Percentiles rank a stretch among this genome's conserved stretches.
Conservation (phyloP, 2,113 vertebrate genomes). For the Rhizomys pruinosus region DNA sequence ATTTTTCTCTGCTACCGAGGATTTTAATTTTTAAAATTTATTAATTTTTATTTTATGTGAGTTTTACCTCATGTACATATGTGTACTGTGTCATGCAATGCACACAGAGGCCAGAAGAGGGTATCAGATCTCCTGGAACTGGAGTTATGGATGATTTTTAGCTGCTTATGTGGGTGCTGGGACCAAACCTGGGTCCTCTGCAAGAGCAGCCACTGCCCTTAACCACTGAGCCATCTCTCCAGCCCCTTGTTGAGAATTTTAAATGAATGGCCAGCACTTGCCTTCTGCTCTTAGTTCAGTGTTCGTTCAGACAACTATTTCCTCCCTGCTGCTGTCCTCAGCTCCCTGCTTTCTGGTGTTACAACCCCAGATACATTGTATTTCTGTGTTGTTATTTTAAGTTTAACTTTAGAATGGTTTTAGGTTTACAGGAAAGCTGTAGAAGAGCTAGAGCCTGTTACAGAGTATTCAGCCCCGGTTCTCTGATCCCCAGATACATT, state of each 20-base stretch:
- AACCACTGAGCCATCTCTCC: no score
- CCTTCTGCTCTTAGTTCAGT: neutral
- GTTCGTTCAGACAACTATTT: neutral
- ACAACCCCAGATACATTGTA: neutral
- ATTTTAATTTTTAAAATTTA: neutral
- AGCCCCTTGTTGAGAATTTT: conserved; percentile 1
- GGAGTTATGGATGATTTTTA: no score
- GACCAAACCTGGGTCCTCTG: no score
- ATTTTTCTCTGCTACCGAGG: conserved; percentile 31
- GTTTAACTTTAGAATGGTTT: neutral
- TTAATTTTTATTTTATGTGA: no score
- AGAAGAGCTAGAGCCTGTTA: no score
- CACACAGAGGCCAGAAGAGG: no score
- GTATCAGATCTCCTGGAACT: no score
- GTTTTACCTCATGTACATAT: no score
- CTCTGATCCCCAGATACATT: neutral
- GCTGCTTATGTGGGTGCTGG: no score
- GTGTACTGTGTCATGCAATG: no score
- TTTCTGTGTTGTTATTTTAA: conserved; percentile 8
- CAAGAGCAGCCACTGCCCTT: no score
- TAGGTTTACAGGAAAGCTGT: neutral
- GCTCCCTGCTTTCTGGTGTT: neutral
- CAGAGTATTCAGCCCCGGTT: neutral
- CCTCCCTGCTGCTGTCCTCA: neutral
- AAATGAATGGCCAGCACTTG: conserved; percentile 22